These are phyloP conservation scores for Eleutherodactylus coqui DNA, from an alignment of 2,797 vertebrate species.

Conservation along the genomic window DNA sequence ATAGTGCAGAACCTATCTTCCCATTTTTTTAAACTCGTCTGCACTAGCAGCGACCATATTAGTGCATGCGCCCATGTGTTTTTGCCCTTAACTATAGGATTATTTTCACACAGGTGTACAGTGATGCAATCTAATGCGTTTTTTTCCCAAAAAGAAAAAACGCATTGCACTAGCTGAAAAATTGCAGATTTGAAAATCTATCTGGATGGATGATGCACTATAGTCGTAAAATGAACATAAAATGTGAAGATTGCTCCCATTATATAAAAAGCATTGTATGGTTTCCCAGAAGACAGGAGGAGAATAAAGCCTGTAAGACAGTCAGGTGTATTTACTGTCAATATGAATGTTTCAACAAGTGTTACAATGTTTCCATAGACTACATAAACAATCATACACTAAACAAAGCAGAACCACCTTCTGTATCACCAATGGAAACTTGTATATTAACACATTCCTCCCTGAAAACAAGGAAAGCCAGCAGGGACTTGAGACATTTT, in stretches of 20 bases:
- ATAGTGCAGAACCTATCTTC: no score
- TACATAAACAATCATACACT: neutral
- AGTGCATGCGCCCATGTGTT: no score
- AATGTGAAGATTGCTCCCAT: neutral
- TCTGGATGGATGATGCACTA: neutral
- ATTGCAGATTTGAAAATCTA: no score
- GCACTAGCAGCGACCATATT: no score
- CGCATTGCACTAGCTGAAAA: no score
- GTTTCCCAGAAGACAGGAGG: neutral
- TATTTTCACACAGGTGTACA: no score
- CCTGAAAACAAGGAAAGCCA: neutral
- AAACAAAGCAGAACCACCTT: neutral
- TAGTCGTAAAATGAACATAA: neutral
- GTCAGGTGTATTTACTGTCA: neutral
- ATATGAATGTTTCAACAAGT: neutral
- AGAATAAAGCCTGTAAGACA: neutral
- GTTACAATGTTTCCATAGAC: neutral
- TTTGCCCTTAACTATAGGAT: no score
- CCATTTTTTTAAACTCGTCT: no score
- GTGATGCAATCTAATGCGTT: no score
- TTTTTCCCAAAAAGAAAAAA: no score
- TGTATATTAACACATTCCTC: slow-evolving; percentile 5
- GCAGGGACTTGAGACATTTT: slow-evolving; percentile 13
- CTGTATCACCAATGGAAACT: neutral
- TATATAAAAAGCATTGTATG: neutral